A percentile compares a stretch with the other conserved stretches of the same genome.
Conservation (phyloP, 2,888 invertebrate species). For the Pristionchus arcanus region DNA sequence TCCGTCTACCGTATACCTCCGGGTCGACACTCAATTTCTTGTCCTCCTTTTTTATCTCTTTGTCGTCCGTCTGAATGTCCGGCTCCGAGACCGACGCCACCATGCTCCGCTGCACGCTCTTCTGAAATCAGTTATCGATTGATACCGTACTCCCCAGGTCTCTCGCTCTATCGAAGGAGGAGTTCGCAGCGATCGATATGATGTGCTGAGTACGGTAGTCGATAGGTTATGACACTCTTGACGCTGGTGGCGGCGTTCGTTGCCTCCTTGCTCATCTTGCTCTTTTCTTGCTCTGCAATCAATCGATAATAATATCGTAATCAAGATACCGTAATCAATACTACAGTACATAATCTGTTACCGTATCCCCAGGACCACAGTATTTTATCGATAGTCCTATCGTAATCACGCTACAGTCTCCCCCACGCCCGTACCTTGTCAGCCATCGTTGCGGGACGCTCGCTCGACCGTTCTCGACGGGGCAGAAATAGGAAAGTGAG, state of each 20-base stretch:
- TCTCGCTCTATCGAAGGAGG: slow-evolving; percentile 38
- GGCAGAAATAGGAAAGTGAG: slow-evolving; percentile 25
- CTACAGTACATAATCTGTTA: no score
- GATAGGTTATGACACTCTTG: not conserved
- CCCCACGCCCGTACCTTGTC: not conserved
- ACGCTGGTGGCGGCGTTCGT: not conserved
- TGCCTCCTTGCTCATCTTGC: not conserved
- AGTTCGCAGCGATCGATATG: slow-evolving; percentile 38
- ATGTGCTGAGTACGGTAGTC: slow-evolving; percentile 38
- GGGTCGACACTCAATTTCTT: slow-evolving; percentile 45
- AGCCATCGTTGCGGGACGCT: not conserved
- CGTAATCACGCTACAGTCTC: no score
- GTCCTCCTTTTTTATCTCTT: slow-evolving; percentile 33
- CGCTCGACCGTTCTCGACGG: not conserved
- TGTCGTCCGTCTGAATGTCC: not conserved
- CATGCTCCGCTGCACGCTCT: not conserved
- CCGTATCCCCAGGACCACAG: no score
- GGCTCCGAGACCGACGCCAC: not conserved
- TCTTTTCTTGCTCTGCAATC: not conserved
- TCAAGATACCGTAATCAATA: no score
- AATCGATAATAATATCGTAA: not conserved
- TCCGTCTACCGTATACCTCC: slow-evolving; percentile 9
- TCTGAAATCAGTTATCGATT: not conserved
- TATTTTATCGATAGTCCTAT: no score
- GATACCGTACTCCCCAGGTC: not conserved